Conservation (phyloP, 2,888 invertebrate species). For the Eutolmus rufibarbis region DNA sequence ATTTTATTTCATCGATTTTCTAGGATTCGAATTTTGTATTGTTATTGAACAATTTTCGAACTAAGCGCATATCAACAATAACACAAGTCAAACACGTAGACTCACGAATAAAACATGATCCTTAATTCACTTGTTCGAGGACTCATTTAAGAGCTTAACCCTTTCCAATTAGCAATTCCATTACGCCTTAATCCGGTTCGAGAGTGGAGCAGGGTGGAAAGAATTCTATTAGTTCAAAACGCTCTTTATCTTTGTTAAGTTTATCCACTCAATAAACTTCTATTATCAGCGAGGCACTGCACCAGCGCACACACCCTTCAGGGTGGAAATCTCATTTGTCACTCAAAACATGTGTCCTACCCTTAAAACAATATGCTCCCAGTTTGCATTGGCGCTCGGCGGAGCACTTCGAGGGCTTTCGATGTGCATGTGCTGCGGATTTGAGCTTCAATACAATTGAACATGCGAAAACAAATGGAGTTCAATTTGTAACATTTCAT, state of each 20-base stretch:
- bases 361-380: conserved; percentile 19
- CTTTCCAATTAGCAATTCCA: conserved; percentile 1
- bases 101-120: not conserved
- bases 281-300: not conserved
- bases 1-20: too few relatives aligned
- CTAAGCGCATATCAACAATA: not conserved
- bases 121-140: not conserved
- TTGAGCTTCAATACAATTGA: conserved; percentile 33
- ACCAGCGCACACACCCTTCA: not conserved
- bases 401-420: not conserved
- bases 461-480: conserved; percentile 45
- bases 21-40: too few relatives aligned
- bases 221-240: not conserved
- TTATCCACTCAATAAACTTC: conserved; percentile 17
- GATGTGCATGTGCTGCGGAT: conserved; percentile 14
- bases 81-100: not conserved
- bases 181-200: not conserved
- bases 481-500: conserved; percentile 47
- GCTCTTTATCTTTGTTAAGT: not conserved
- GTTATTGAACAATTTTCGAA: not conserved
- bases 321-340: conserved; percentile 27
- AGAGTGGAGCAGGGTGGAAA: not conserved
- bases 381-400: not conserved
- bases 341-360: conserved; percentile 9
- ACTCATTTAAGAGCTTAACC: not conserved